Base-by-base conservation (phyloP, 64 coral and sea anemone genomes). In the Porites australiensis region DNA sequence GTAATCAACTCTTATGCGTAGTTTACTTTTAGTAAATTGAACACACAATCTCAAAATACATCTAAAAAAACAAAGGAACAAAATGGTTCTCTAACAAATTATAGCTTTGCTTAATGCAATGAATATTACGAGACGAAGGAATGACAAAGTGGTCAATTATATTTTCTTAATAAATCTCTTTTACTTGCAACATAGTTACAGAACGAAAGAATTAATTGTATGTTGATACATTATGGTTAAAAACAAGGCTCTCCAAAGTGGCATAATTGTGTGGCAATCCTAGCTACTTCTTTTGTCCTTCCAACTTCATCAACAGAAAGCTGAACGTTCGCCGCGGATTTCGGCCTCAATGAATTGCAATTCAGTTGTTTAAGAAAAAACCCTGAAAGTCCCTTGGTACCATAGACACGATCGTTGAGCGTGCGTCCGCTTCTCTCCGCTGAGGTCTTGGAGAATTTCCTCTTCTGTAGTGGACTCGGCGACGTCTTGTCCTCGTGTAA, bases 371-470 rank as follows among this genome's bases (percentile, higher is more conserved):
- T 43, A 13, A 15, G 27, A 62, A 81, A 81, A 74, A 81, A 45
- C 53, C 68, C n/a, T 84, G 81, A 63, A 84, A 84, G 2, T 69
- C 81, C 23, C 47, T 84, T 11, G 81, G 81, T 50, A 84, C 81
- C 61, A 84, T 44, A 47, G 81, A 84, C 62, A 84, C 81, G n/a
- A 84, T 84, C 18, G 81, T 84, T 69, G 81, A 84, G 22, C 81
- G 81, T 19, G 81, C 81, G 19, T 84, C 81, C 81, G 47, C 49
- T 19, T 84, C 63, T 50, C 62, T 19, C 69, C 81, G 62, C 46
- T 61, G 81, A 68, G 81, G 51, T 10, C 81, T 69, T 46, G 81
- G 81, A 84, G 81, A 84, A n/a, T 68, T 7, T 9, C 23, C 63
- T 46, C 62, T 50, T 45, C 62, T 84, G 18, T 64, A 21, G 4